Percentiles rank a stretch among this genome's conserved stretches.
phyloP scores from a whole-genome alignment of 1,140 invertebrate genomes.

The Rhagoletis pomonella region DNA sequence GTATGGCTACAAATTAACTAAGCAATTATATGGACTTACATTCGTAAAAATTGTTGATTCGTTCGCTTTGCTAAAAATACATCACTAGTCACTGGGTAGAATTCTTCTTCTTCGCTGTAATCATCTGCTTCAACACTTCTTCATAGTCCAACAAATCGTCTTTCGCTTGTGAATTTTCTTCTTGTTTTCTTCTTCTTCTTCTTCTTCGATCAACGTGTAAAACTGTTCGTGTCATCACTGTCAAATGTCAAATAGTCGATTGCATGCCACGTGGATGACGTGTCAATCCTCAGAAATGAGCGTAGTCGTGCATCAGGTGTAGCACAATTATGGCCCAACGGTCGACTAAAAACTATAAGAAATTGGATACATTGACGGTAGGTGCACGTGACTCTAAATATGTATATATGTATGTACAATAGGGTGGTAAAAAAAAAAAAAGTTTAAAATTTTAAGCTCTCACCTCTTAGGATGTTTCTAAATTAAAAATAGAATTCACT shows the following conservation, averaged over 20 bases:
- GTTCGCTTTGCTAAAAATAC: neutral
- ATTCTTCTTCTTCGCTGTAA: neutral
- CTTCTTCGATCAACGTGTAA: slow-evolving; percentile 32
- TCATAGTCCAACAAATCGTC: neutral
- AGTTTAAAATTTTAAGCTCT: too few relatives aligned
- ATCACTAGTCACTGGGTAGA: neutral
- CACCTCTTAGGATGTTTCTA: too few relatives aligned
- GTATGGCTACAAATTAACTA: neutral
- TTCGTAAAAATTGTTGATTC: neutral
- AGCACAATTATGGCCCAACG: slow-evolving; percentile 75
- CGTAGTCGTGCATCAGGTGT: slow-evolving; percentile 74
- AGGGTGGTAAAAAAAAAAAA: too few relatives aligned
- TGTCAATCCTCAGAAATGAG: slow-evolving; percentile 74
- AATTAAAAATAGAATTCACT: too few relatives aligned
- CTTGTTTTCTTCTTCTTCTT: neutral
- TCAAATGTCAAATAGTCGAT: slow-evolving; percentile 53
- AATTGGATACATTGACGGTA: slow-evolving; percentile 75
- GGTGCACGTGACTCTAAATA: slow-evolving; percentile 56
- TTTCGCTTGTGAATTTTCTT: neutral
- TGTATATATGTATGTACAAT: neutral
- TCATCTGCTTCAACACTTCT: neutral
- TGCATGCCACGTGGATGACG: slow-evolving; percentile 68
- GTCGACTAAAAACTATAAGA: slow-evolving; percentile 73
- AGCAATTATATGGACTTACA: neutral
- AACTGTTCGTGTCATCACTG: slow-evolving; percentile 41